Conservation (phyloP, 2,888 invertebrate genomes). For the Hylaea fasciaria region DNA sequence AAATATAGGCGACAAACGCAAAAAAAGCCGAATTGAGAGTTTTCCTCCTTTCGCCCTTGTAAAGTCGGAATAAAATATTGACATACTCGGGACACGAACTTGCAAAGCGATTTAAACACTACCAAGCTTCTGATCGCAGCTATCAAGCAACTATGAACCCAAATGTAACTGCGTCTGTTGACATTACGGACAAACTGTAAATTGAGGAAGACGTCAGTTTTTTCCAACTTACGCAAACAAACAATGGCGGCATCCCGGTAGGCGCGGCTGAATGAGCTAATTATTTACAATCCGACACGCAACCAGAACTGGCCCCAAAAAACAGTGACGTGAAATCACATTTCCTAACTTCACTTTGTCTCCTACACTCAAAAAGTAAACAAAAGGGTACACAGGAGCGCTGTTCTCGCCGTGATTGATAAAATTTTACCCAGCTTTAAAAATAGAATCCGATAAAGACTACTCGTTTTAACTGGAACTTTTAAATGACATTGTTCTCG, state of each 20-base stretch:
- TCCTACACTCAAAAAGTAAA: slow-evolving; percentile 62
- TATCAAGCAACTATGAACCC: background rate
- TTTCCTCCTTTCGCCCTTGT: too few relatives aligned
- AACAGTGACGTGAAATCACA: slow-evolving; percentile 82
- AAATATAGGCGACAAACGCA: too few relatives aligned
- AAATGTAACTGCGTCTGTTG: slow-evolving; percentile 23
- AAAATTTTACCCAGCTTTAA: slow-evolving; percentile 45
- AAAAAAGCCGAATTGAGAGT: background rate
- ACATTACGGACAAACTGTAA: slow-evolving; percentile 14
- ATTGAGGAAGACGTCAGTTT: slow-evolving; percentile 68
- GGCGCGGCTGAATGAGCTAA: slow-evolving; percentile 78
- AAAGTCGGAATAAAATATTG: too few relatives aligned
- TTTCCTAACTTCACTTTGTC: slow-evolving; percentile 79
- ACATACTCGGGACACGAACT: too few relatives aligned
- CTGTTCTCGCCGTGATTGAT: slow-evolving; percentile 56
- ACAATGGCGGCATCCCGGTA: slow-evolving; percentile 73
- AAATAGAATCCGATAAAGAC: slow-evolving; percentile 45
- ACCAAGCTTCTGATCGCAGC: too few relatives aligned
- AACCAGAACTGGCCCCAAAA: slow-evolving; percentile 69
- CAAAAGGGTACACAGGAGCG: slow-evolving; percentile 55
- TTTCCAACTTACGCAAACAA: slow-evolving; percentile 66
- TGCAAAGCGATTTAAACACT: too few relatives aligned
- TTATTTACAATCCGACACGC: slow-evolving; percentile 84
- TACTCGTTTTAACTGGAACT: slow-evolving; percentile 31
- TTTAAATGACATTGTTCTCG: slow-evolving; percentile 35